Base-by-base conservation (phyloP, 2,888 invertebrate species). In the Melanchra persicariae region DNA sequence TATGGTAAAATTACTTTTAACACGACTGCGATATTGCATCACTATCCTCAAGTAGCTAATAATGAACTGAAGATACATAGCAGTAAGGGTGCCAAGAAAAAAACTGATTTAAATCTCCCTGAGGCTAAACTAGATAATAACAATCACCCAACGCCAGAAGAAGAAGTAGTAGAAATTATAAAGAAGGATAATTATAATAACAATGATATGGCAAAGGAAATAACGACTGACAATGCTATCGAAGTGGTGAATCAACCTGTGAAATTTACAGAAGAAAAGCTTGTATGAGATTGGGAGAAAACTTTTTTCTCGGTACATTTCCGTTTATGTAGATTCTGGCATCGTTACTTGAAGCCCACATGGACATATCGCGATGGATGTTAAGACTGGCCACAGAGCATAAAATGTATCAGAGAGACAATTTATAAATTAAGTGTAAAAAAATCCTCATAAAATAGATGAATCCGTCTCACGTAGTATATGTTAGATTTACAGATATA, bases 1-100 rank as follows among this genome's bases (percentile, higher is more conserved):
- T 94, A 95, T 73, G 94, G 93, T 70, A 95, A 93, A 90, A 95
- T 96, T 76, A 95, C 95, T 43, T 95, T 95, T 84, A 94, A 93
- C 76, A 96, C 96, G 19, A 95, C 94, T 58, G 96, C 95, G 5
- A 94, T 95, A 82, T 83, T 96, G 71, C 95, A 96, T 86, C 95
- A 96, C 79, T 96, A 96, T 78, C 96, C 96, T 58, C 96, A 96
- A 83, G 89, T 93, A 81, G 85, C 90, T 57, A 91, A 92, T 59
- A 91, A 89, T 66, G 87, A 88, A 61, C 45, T 65, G 17, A 79
- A 79, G 15, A 62, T 68, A 60, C 82, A 87, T 51, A 70, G 74
- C 57, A 81, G 69, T 74, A 81, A 81, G 68, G 85, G 87, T 72
- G 88, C 88, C 19, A 87, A 89, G 24, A 93, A 92, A 62, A 94